Evolutionary conservation across 35 echinoderm and acorn worm species (phyloP), one percentile per base, ranked within the genome.

Genomic region (Lytechinus variegatus): DNA sequence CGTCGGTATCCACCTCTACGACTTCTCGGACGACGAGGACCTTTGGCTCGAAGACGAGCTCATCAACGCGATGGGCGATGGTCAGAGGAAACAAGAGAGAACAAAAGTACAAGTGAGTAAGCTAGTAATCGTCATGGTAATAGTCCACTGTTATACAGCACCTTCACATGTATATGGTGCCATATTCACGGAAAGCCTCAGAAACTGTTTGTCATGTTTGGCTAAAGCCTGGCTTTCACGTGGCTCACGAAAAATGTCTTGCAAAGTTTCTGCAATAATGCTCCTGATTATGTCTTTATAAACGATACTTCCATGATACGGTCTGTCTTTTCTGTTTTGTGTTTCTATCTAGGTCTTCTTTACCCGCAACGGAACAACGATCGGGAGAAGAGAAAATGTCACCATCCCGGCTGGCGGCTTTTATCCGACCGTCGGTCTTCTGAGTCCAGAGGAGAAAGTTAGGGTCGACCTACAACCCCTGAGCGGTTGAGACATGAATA

Each of bases 311-410:
- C 33, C 2, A 44, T 44, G 33, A 44, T 2, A 44, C 33, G 33
- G 2, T 44, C 2, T 44, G 33, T 44, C 33, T 44, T 44, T 44
- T 44, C 33, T 44, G 33, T 44, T 44, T 44, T 44, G 33, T 44
- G 33, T 44, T 44, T 44, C 33, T 44, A 44, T 79, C 3, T 91
- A 99, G 98, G 97, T 99, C 16, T 99, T 99, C 94, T 99, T 99
- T 29, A 99, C 98, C 6, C 87, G 98, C 60, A 99, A 99, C 95
- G 98, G 98, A 27, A 99, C 97, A 91, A 99, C 98, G 27, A 97
- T 99, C 27, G 98, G 98, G 0, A 94, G 98, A 95, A 54, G 97
- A 94, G 98, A 99, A 55, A 97, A 89, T 21, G 96, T 99, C 27
- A 87, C 87, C 55, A 97, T 99, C 53, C 98, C 98, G 14, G 66